Evolutionary conservation across 2,113 vertebrate genomes (phyloP).

Genomic region (Rhabdornis inornatus): DNA sequence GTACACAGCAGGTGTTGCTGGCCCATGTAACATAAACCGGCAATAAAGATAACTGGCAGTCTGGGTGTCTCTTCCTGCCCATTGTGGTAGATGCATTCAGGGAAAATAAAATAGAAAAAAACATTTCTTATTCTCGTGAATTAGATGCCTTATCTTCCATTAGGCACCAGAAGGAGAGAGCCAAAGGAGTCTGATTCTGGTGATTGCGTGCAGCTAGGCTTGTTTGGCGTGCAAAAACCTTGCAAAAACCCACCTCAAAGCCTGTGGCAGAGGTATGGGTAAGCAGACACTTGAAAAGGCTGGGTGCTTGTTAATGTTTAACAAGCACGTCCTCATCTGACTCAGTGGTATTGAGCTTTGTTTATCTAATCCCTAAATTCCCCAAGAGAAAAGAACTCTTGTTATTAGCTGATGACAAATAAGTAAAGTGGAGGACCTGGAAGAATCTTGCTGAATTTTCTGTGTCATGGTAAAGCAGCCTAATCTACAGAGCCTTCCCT

Average conservation of each 20-base stretch:
- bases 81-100: not conserved
- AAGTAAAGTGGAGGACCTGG: not conserved
- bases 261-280: not conserved
- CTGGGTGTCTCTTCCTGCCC: not conserved
- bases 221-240: not conserved
- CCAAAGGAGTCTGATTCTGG: not conserved
- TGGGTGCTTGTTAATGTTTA: constrained; percentile 52
- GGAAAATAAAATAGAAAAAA: not conserved
- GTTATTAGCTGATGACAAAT: not conserved
- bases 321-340: constrained; percentile 9
- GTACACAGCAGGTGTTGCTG: not conserved
- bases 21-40: not conserved
- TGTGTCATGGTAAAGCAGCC: not conserved
- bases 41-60: not conserved
- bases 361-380: constrained; percentile 41
- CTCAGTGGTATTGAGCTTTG: constrained; percentile 8
- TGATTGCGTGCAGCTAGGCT: not conserved
- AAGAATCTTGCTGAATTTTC: not conserved
- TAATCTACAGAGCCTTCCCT: not conserved
- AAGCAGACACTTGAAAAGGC: constrained; percentile 6
- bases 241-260: not conserved
- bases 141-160: not conserved
- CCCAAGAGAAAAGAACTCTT: not conserved
- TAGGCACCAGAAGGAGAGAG: not conserved
- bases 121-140: not conserved